Conservation (phyloP, 2,797 vertebrate species). For the Urocyon cinereoargenteus region DNA sequence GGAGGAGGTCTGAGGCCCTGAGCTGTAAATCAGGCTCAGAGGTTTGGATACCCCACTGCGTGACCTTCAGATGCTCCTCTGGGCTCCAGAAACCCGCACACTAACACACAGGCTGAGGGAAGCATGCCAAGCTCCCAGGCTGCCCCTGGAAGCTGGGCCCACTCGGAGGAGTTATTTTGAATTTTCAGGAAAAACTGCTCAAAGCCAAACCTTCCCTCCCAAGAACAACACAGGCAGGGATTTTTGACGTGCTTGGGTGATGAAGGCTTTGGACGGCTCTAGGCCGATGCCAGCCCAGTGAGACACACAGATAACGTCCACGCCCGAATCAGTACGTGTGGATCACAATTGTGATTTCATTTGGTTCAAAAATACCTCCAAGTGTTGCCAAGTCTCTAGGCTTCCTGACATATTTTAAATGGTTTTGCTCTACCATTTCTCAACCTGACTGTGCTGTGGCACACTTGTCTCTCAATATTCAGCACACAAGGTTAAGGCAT, state of each 20-base stretch:
- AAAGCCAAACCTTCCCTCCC: constrained; percentile 69
- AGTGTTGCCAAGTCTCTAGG: background rate
- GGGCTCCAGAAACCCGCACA: background rate
- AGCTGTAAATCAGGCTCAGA: constrained; percentile 70
- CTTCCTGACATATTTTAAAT: background rate
- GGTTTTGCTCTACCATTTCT: background rate
- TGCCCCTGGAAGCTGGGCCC: constrained; percentile 56
- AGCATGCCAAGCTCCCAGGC: constrained; percentile 7
- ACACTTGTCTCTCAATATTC: background rate
- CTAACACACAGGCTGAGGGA: constrained; percentile 59
- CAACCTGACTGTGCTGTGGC: background rate
- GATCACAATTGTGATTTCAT: background rate
- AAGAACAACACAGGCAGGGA: constrained; percentile 68
- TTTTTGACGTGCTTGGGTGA: constrained; percentile 20
- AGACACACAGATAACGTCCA: background rate
- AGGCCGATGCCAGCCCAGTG: background rate
- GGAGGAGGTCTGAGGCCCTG: background rate
- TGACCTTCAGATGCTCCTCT: constrained; percentile 68
- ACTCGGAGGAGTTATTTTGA: constrained; percentile 69
- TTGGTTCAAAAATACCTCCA: background rate
- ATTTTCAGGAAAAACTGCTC: constrained; percentile 76
- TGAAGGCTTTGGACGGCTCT: background rate
- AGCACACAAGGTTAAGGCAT: background rate
- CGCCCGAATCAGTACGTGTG: background rate
- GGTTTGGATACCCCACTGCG: constrained; percentile 56